Percentiles rank a stretch among this genome's conserved stretches.
phyloP scores from a whole-genome alignment of 2,113 vertebrate species.

The Macquaria australasica region DNA sequence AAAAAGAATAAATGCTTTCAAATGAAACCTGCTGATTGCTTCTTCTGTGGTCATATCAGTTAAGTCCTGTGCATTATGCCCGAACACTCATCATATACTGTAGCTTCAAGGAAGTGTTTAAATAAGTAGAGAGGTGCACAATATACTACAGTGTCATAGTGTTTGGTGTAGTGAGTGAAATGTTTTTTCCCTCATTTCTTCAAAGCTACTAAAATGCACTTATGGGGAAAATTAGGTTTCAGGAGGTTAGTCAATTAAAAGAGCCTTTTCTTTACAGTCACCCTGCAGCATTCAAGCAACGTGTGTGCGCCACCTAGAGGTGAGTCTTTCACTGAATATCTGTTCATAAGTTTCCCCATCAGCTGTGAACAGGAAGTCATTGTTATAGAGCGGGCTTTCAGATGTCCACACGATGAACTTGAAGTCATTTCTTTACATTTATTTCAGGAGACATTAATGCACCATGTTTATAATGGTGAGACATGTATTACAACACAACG shows the following conservation, averaged over 20 bases:
- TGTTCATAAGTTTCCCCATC: background rate
- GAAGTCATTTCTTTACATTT: conserved; percentile 38
- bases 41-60: no score
- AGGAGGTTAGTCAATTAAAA: background rate
- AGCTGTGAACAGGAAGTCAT: background rate
- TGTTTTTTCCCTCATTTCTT: background rate
- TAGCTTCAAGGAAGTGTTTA: no score
- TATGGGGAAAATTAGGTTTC: background rate
- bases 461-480: conserved; percentile 50
- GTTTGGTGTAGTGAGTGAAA: background rate
- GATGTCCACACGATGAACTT: background rate
- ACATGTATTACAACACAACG: conserved; percentile 60
- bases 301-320: conserved; percentile 35
- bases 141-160: background rate
- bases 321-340: background rate
- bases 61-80: no score
- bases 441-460: conserved; percentile 62
- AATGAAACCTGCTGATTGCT: no score
- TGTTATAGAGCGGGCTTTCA: background rate
- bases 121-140: background rate
- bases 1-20: no score
- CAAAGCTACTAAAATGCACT: background rate
- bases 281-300: background rate
- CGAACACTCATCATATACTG: no score
- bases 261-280: background rate